Base-by-base conservation (phyloP, 2,888 invertebrate species). In the Crossocerus cetratus region DNA sequence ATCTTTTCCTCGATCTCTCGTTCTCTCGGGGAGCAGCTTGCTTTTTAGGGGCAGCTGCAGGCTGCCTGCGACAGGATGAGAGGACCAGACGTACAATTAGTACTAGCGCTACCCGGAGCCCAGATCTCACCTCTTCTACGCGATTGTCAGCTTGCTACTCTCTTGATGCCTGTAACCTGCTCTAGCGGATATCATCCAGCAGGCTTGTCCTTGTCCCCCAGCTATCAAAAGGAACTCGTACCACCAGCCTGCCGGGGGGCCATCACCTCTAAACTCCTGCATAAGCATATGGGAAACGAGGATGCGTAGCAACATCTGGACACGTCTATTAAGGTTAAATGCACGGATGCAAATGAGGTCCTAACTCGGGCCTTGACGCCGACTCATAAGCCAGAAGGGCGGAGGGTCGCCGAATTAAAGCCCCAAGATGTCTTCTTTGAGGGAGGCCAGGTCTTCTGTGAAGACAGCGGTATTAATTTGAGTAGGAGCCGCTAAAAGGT, bases 1-100 rank as follows among this genome's bases (percentile, higher is more conserved):
- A 32, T 32, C 32, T 32, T 1, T 32, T 32, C 32, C 32, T 32
- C 32, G 8, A 32, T 32, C 32, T 32, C 32, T 32, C 32, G 32
- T 32, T 32, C 32, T 32, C 59, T 67, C 63, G 70, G 65, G 64
- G 75, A 60, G 72, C 53, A 68, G 78, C 63, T 69, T 69, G 78
- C 78, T 77, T 78, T 78, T 74, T 67, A 70, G 74, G 57, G 71
- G 45, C 65, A 22, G 70, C 77, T 72, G 77, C 64, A 74, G 77
- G 74, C 74, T 74, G 77, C 22, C 67, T 61, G 71, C 64, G 71
- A 72, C 77, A 77, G 77, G 78, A 72, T 67, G 77, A 65, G 72
- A 75, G 78, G 76, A 77, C 75, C 67, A 84, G 78, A 84, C 78
- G 82, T 80, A 83, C 80, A 83, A 83, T 83, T 83, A 84, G 82